phyloP scores from a whole-genome alignment of 2,113 vertebrate genomes.

The Larimichthys polyactis region DNA sequence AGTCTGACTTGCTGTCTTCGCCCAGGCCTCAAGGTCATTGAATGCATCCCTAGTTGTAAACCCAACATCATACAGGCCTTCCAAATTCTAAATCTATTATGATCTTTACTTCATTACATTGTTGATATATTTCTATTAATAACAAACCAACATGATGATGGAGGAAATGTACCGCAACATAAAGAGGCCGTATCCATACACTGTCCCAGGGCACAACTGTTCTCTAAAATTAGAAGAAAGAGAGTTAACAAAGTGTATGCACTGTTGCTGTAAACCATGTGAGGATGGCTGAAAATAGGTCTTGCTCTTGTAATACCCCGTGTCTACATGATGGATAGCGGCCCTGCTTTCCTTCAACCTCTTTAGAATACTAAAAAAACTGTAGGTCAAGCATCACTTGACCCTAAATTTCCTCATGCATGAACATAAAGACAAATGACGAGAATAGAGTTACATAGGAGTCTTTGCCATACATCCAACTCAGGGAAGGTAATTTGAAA shows the following conservation, averaged over 20 bases:
- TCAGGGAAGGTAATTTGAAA: background rate
- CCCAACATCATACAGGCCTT: background rate
- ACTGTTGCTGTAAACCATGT: conserved; percentile 43
- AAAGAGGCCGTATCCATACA: conserved; percentile 11
- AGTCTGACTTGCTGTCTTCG: background rate
- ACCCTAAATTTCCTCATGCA: conserved; percentile 23
- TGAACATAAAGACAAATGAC: conserved; percentile 45
- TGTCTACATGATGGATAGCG: conserved; percentile 75
- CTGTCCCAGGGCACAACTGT: background rate
- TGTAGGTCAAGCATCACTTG: conserved; percentile 57
- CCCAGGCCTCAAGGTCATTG: background rate
- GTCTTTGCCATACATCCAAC: background rate
- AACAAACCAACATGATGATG: background rate
- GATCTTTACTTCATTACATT: background rate
- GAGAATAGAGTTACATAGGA: conserved; percentile 12
- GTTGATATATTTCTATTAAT: background rate
- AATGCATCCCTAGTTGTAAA: background rate
- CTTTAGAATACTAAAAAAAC: conserved; percentile 62
- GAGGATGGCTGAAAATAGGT: conserved; percentile 67
- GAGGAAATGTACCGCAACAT: background rate
- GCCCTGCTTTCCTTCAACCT: conserved; percentile 58
- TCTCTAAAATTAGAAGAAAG: conserved; percentile 21
- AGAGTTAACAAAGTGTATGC: conserved; percentile 23
- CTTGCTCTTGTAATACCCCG: conserved; percentile 54
- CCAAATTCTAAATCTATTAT: background rate